Conservation (phyloP, 2,888 invertebrate genomes). For the Drosophila nr. fundita region DNA sequence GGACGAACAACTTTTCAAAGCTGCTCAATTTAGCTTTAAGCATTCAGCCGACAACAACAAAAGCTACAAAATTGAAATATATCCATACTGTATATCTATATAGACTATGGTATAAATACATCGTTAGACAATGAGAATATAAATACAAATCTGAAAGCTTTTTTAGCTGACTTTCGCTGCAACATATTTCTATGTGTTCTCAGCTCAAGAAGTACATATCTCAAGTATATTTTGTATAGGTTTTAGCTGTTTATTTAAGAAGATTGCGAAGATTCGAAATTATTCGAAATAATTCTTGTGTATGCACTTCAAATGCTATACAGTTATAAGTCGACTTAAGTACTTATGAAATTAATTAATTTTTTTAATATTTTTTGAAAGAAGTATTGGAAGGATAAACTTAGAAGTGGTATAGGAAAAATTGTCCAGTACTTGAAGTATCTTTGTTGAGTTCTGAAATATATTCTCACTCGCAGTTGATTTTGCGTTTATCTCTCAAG, state of each 20-base stretch:
- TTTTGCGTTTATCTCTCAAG: constrained; percentile 13
- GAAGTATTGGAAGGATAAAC: neutral
- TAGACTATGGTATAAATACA: constrained; percentile 7
- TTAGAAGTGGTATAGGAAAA: too few species aligned
- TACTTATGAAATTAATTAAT: too few species aligned
- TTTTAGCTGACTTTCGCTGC: neutral
- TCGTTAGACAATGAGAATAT: neutral
- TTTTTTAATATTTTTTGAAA: too few species aligned
- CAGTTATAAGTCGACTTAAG: neutral
- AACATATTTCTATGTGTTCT: neutral
- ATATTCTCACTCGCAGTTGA: neutral
- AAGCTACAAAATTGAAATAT: constrained; percentile 10
- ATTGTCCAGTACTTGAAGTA: neutral
- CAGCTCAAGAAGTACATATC: neutral
- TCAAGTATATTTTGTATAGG: neutral
- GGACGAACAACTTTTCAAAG: constrained; percentile 16
- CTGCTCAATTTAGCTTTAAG: neutral
- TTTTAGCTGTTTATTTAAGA: neutral
- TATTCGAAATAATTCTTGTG: neutral
- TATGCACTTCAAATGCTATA: neutral
- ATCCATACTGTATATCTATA: neutral
- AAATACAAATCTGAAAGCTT: neutral
- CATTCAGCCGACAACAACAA: constrained; percentile 15
- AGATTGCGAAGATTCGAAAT: neutral
- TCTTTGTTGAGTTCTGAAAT: neutral